phyloP scores from a whole-genome alignment of 2,888 invertebrate species.

The Myathropa florea region DNA sequence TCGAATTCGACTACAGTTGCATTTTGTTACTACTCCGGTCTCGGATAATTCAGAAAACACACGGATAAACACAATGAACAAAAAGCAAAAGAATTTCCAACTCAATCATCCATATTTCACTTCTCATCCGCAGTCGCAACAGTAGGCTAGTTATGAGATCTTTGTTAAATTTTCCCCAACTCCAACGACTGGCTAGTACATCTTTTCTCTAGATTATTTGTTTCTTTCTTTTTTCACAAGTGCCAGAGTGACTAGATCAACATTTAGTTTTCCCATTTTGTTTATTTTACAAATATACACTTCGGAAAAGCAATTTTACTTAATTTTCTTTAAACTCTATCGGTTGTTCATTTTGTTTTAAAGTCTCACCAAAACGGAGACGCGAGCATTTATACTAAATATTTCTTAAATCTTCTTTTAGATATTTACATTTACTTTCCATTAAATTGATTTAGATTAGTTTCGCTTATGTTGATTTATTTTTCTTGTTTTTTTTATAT shows the following conservation, averaged over 20 bases:
- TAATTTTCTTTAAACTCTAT: conserved; percentile 4
- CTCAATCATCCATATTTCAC: neutral
- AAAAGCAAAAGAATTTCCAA: too few species aligned
- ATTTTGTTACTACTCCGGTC: too few species aligned
- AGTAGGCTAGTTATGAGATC: neutral
- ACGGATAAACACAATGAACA: too few species aligned
- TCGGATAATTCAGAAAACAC: too few species aligned
- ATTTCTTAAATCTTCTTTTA: conserved; percentile 4
- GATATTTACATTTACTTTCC: conserved; percentile 43
- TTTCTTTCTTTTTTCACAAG: neutral
- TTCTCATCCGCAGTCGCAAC: neutral
- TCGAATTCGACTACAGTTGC: too few species aligned
- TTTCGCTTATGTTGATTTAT: neutral
- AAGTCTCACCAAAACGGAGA: conserved; percentile 65
- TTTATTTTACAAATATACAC: conserved; percentile 33
- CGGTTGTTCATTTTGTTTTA: conserved; percentile 2
- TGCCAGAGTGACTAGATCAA: conserved; percentile 4
- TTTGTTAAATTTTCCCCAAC: neutral
- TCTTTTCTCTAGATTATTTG: too few species aligned
- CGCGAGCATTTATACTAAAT: conserved; percentile 49
- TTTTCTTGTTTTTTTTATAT: conserved; percentile 4
- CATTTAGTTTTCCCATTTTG: neutral
- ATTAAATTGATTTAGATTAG: conserved; percentile 11
- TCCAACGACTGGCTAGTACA: neutral
- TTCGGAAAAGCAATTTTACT: neutral